Percentiles rank a stretch among this genome's conserved stretches.
Evolutionary conservation across 2,113 vertebrate species (phyloP).

Genomic region (Oplegnathus fasciatus): DNA sequence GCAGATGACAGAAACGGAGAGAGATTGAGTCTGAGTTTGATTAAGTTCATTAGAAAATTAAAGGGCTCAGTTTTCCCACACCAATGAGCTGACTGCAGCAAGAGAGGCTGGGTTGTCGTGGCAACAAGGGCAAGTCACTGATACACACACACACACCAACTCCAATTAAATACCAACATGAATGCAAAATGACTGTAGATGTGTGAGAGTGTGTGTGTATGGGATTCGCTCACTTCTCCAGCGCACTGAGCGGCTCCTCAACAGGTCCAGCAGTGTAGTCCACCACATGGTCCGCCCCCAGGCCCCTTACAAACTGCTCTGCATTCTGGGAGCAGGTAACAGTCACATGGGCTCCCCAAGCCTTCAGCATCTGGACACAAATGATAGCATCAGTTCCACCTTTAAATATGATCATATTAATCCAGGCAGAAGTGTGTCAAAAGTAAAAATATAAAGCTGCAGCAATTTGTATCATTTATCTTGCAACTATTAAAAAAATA

Average conservation of each 20-base stretch:
- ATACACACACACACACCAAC: not conserved
- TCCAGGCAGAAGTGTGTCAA: not conserved
- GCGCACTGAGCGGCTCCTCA: conserved; percentile 83
- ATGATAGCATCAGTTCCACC: not conserved
- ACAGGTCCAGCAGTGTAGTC: conserved; percentile 90
- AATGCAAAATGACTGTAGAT: not conserved
- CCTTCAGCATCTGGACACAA: conserved; percentile 90
- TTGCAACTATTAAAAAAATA: not conserved
- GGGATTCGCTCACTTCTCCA: conserved; percentile 85
- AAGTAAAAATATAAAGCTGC: too few species aligned
- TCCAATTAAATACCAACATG: not conserved
- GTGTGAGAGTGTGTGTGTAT: not conserved
- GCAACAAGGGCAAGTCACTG: not conserved
- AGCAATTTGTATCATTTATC: not conserved
- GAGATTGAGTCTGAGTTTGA: not conserved
- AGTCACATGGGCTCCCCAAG: conserved; percentile 94
- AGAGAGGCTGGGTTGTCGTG: not conserved
- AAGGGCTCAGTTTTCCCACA: conserved; percentile 11
- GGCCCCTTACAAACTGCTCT: conserved; percentile 85
- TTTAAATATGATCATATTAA: not conserved
- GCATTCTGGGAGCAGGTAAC: conserved; percentile 95
- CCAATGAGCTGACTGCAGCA: not conserved
- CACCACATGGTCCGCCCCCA: conserved; percentile 91
- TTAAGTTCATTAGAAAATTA: not conserved
- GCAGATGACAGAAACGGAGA: not conserved